Base-by-base conservation (phyloP, 2,113 vertebrate genomes). In the Nannobrachium achirus region DNA sequence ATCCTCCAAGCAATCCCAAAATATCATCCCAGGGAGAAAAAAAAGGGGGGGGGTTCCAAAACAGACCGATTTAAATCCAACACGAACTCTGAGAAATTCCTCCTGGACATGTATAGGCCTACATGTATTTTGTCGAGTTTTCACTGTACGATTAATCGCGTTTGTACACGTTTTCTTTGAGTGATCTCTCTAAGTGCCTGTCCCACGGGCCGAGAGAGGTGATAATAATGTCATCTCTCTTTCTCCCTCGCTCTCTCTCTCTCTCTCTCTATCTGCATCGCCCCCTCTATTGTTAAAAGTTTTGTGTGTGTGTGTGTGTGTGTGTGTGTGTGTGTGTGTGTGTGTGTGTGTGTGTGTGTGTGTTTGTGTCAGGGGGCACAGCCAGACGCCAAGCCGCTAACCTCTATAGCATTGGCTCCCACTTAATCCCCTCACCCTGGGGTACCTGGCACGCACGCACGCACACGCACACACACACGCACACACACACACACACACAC, bases 391-490 rank as follows among this genome's bases (percentile, higher is more conserved):
- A 86, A 86, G 84, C 82, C 16, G 52, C 83, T 87, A 88, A 89
- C 88, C 81, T 89, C 86, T 89, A 74, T 77, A 84, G 86, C 83
- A 88, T 84, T 84, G 84, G 86, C 84, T 88, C 79, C 73, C 69
- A 73, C 75, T 87, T 88, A 89, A 89, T 89, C 88, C 86, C 58
- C 67, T 86, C 83, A 83, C 84, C 76, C 78, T 82, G 71, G 82
- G 81, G 83, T 81, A 75, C 79, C 80, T 52, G 51, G 33, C 56
- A 52, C 56, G 56, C 63, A 70, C 74, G 73, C 73, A 66, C 58
- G 51, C 63, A 58, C 75, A 55, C 19, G 25, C 51, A 13, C 52
- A 33, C 10, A 55, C 45, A 48, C 45, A 48, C 10, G 13, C 58
- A 39, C 52, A 50, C 56, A 52, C 52, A 44, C 65, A 58, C 58